phyloP scores from a whole-genome alignment of 2,113 vertebrate species.

The Pedetes capensis region DNA sequence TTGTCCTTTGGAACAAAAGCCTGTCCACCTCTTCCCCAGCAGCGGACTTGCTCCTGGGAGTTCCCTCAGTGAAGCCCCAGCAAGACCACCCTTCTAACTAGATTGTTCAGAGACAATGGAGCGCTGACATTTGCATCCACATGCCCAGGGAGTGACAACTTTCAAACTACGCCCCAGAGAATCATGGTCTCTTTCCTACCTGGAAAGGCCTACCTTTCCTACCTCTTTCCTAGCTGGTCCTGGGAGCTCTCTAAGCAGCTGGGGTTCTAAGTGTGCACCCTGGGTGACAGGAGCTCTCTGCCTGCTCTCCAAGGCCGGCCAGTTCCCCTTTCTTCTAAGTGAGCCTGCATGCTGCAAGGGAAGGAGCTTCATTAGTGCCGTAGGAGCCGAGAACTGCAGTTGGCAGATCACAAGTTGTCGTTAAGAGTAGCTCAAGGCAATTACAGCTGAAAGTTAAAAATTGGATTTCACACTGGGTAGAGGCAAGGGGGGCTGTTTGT shows the following conservation, averaged over 20 bases:
- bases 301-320: neutral
- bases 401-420: slow-evolving; percentile 2
- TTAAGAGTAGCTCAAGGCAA: slow-evolving; percentile 19
- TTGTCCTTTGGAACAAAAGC: neutral
- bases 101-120: neutral
- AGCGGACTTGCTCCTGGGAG: neutral
- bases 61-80: neutral
- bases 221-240: too few species aligned
- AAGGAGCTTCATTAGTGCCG: neutral
- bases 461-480: neutral
- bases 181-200: neutral
- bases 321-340: neutral
- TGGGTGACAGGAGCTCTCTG: neutral
- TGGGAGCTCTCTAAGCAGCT: too few species aligned
- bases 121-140: neutral
- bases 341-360: neutral
- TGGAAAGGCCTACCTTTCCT: too few species aligned
- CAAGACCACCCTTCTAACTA: neutral
- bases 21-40: neutral
- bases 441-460: slow-evolving; percentile 50
- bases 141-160: neutral
- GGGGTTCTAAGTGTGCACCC: too few species aligned
- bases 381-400: neutral
- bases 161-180: neutral
- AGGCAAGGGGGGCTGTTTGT: neutral